These are phyloP conservation scores for Antrozous pallidus DNA, from an alignment of 2,797 vertebrate species.

Conservation along the genomic window DNA sequence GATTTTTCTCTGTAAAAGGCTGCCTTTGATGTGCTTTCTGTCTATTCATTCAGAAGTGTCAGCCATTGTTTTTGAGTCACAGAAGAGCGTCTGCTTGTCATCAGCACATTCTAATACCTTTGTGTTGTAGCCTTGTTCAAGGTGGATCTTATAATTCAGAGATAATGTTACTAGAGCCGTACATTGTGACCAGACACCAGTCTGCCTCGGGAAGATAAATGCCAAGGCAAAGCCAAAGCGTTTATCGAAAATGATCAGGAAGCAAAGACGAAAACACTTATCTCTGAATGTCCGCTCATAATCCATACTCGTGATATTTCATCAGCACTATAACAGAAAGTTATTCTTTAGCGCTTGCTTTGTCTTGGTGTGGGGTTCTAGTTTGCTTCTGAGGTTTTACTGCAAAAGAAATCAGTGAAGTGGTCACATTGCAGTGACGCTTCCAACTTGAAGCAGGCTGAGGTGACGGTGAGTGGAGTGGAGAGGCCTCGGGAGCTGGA, in stretches of 20 bases:
- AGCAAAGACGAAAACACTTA: constrained; percentile 52
- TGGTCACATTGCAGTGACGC: background rate
- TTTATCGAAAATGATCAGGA: constrained; percentile 52
- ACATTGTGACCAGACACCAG: constrained; percentile 53
- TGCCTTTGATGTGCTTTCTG: constrained; percentile 94
- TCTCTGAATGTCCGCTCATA: background rate
- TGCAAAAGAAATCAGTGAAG: constrained; percentile 61
- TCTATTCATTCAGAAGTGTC: constrained; percentile 86
- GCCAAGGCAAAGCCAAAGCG: constrained; percentile 54
- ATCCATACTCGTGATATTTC: background rate
- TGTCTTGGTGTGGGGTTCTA: constrained; percentile 50
- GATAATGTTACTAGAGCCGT: constrained; percentile 22
- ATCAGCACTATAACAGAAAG: background rate
- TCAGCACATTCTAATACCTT: constrained; percentile 70
- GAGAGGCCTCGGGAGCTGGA: background rate
- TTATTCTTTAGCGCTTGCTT: background rate
- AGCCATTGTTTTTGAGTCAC: constrained; percentile 84
- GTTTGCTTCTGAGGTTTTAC: constrained; percentile 48
- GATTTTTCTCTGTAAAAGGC: constrained; percentile 84
- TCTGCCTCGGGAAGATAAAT: constrained; percentile 62
- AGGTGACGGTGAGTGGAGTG: background rate
- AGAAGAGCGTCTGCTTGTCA: constrained; percentile 77
- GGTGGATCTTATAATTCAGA: constrained; percentile 77
- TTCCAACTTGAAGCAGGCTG: background rate
- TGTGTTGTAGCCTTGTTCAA: constrained; percentile 73